These are phyloP conservation scores for Drosophila littoralis DNA, from an alignment of 1,140 invertebrate species.

Conservation along the genomic window DNA sequence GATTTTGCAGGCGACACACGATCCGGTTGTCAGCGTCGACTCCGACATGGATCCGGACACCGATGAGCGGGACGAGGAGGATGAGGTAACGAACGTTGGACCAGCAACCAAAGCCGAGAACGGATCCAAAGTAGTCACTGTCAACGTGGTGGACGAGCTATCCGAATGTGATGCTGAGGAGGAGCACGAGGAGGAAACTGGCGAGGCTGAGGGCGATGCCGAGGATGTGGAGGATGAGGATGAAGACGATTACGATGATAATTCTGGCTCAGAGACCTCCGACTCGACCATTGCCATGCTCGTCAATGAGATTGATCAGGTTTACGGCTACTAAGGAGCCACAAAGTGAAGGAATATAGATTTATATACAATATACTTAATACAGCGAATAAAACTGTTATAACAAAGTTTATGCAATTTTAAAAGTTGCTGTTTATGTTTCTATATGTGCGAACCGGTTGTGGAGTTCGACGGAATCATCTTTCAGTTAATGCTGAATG, in stretches of 20 bases:
- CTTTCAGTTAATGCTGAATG: too few species aligned
- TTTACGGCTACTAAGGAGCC: constrained; percentile 5
- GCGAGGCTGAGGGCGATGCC: neutral
- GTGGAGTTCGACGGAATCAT: too few species aligned
- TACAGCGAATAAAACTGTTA: neutral
- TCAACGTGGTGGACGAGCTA: neutral
- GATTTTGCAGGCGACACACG: neutral
- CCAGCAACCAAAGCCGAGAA: neutral
- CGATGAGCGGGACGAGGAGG: constrained; percentile 2
- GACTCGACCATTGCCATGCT: constrained; percentile 20
- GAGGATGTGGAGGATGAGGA: constrained; percentile 7
- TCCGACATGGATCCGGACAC: constrained; percentile 5
- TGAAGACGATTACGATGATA: neutral
- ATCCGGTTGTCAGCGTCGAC: neutral
- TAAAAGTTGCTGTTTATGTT: too few species aligned
- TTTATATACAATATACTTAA: neutral
- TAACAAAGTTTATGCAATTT: too few species aligned
- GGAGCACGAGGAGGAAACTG: neutral
- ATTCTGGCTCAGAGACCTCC: constrained; percentile 21
- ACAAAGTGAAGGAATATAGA: neutral
- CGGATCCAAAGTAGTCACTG: neutral
- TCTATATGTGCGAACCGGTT: too few species aligned
- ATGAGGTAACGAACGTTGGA: neutral
- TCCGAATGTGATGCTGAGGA: neutral
- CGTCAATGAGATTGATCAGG: constrained; percentile 13